phyloP scores from a whole-genome alignment of 1,140 invertebrate genomes.

The Neuroterus valhalla region DNA sequence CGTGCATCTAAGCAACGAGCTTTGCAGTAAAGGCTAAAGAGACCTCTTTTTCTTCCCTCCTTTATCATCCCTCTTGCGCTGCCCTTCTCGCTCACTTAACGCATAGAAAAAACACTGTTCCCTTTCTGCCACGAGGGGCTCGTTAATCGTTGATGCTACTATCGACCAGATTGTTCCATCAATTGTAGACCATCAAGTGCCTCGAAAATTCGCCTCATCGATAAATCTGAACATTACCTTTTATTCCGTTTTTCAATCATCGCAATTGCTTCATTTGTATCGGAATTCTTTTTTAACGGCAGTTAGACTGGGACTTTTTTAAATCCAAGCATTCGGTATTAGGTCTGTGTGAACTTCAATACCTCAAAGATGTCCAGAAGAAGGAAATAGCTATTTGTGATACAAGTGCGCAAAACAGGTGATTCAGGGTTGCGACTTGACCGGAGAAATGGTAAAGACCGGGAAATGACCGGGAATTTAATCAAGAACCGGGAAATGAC shows the following conservation, averaged over 20 bases:
- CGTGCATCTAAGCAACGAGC: slow-evolving; percentile 26
- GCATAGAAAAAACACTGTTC: slow-evolving; percentile 18
- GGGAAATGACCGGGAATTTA: no score
- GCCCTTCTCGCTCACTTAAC: slow-evolving; percentile 11
- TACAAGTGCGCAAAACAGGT: no score
- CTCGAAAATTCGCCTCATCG: neutral
- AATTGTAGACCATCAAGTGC: neutral
- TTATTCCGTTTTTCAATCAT: neutral
- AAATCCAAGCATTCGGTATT: no score
- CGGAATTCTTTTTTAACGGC: no score
- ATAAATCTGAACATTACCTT: slow-evolving; percentile 6
- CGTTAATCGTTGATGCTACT: slow-evolving; percentile 24
- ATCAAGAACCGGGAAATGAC: no score
- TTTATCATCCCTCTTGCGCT: slow-evolving; percentile 18
- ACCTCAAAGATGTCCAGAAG: no score
- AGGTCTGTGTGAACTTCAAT: no score
- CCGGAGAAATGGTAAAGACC: no score
- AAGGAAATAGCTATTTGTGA: no score
- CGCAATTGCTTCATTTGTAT: no score
- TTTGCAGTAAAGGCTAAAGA: slow-evolving; percentile 10
- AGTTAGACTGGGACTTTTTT: no score
- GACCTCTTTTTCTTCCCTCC: slow-evolving; percentile 18
- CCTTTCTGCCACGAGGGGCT: slow-evolving; percentile 17
- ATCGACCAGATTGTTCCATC: slow-evolving; percentile 28
- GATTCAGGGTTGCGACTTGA: no score